These are phyloP conservation scores for Abramis brama DNA, from an alignment of 2,113 vertebrate species.

Conservation along the genomic window DNA sequence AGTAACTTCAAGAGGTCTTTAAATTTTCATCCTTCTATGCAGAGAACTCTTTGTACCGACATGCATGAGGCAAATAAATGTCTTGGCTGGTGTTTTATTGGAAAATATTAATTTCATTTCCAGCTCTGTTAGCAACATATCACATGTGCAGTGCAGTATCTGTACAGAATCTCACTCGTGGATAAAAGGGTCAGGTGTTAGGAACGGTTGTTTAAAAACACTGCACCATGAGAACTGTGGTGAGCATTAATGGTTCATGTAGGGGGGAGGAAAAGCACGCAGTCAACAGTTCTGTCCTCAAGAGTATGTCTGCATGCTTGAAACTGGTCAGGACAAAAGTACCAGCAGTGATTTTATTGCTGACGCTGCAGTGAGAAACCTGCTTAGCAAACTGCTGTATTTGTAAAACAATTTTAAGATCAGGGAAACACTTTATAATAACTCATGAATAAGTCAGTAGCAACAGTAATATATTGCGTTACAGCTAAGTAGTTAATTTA, in stretches of 20 bases:
- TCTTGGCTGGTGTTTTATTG: neutral
- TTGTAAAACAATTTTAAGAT: constrained; percentile 7
- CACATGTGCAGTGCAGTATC: neutral
- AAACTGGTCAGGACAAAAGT: constrained; percentile 23
- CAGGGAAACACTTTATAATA: neutral
- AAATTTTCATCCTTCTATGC: neutral
- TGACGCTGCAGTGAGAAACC: constrained; percentile 16
- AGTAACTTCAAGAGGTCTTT: constrained; percentile 8
- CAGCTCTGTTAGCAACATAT: neutral
- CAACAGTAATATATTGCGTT: neutral
- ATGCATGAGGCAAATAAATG: neutral
- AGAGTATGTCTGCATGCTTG: constrained; percentile 9
- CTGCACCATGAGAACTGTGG: neutral
- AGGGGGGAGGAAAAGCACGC: neutral
- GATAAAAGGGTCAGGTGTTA: neutral
- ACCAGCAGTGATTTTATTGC: constrained; percentile 30
- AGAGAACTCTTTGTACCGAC: neutral
- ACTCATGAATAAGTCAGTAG: constrained; percentile 25
- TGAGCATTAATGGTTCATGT: neutral
- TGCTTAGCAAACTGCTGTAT: constrained; percentile 26
- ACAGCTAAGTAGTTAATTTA: neutral
- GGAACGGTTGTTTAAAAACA: constrained; percentile 5
- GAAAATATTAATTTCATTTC: neutral
- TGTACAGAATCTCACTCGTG: neutral
- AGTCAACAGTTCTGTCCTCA: constrained; percentile 41